Conservation (phyloP, 2,888 invertebrate species). For the Portevinia maculata region DNA sequence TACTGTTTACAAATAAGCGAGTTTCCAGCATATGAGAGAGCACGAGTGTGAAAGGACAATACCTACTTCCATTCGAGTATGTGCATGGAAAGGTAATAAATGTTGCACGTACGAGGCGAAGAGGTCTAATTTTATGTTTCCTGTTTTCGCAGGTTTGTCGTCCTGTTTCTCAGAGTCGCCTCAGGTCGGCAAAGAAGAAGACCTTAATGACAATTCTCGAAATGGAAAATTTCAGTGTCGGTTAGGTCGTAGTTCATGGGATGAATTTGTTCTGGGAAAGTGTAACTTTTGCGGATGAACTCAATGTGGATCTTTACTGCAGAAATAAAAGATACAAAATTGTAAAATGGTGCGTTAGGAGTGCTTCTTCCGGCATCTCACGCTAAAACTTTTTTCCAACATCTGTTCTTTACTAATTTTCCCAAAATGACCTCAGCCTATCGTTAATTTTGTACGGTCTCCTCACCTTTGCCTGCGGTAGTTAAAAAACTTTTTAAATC, state of each 20-base stretch:
- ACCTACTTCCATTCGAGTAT: neutral
- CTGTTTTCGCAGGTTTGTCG: slow-evolving; percentile 38
- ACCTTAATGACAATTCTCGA: slow-evolving; percentile 34
- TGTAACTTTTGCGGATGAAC: slow-evolving; percentile 16
- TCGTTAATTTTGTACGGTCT: slow-evolving; percentile 25
- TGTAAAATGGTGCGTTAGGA: slow-evolving; percentile 2
- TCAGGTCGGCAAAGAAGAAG: slow-evolving; percentile 21
- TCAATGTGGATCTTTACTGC: neutral
- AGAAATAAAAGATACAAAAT: slow-evolving; percentile 25
- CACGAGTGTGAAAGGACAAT: slow-evolving; percentile 48
- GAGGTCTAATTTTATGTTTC: slow-evolving; percentile 67
- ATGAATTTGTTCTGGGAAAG: slow-evolving; percentile 24
- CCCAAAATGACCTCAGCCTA: slow-evolving; percentile 45
- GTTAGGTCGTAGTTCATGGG: neutral
- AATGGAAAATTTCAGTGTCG: slow-evolving; percentile 53
- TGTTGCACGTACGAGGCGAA: slow-evolving; percentile 46
- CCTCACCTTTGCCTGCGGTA: slow-evolving; percentile 34
- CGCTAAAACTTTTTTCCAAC: slow-evolving; percentile 13
- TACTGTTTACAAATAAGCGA: slow-evolving; percentile 69
- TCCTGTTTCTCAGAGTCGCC: neutral
- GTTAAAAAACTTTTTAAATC: slow-evolving; percentile 65
- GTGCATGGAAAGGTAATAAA: slow-evolving; percentile 48
- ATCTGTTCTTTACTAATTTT: slow-evolving; percentile 43
- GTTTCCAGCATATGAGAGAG: slow-evolving; percentile 35
- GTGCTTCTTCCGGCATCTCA: neutral